These are phyloP conservation scores for Sinentomon sp. DNA, from an alignment of 2,888 invertebrate species.

Conservation along the genomic window DNA sequence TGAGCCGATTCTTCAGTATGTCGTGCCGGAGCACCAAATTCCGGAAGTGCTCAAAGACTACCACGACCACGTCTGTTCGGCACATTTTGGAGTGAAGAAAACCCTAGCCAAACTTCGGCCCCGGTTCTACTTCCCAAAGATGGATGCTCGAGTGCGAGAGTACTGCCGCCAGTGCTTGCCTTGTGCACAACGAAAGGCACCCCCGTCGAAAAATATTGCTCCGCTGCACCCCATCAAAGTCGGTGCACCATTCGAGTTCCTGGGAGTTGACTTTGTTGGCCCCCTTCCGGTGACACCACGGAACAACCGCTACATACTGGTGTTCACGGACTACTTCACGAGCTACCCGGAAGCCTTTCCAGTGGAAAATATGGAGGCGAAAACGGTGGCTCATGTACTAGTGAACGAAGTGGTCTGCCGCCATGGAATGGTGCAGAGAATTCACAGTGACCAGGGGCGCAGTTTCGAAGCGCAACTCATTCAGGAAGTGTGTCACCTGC, in stretches of 20 bases:
- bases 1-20: too few relatives aligned
- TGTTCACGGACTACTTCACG: conserved; percentile 12
- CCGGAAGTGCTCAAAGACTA: neutral
- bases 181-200: neutral
- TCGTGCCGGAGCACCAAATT: too few relatives aligned
- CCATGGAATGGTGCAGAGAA: conserved; percentile 10
- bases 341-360: conserved; percentile 12
- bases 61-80: neutral
- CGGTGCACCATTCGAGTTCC: conserved; percentile 12
- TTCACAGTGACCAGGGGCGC: conserved; percentile 14
- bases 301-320: conserved; percentile 12
- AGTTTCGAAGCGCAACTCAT: conserved; percentile 12
- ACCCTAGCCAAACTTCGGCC: neutral
- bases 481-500: conserved; percentile 9
- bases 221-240: neutral
- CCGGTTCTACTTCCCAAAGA: neutral
- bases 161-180: neutral
- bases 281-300: conserved; percentile 8
- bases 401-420: conserved; percentile 8
- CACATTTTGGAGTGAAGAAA: neutral
- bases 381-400: conserved; percentile 14
- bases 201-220: neutral
- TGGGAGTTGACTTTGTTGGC: conserved; percentile 12
- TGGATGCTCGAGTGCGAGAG: neutral
- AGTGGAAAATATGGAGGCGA: conserved; percentile 13